Evolutionary conservation across 2,797 vertebrate species (phyloP), one percentile per base, ranked within the genome.

Genomic region (Gallirallus australis): DNA sequence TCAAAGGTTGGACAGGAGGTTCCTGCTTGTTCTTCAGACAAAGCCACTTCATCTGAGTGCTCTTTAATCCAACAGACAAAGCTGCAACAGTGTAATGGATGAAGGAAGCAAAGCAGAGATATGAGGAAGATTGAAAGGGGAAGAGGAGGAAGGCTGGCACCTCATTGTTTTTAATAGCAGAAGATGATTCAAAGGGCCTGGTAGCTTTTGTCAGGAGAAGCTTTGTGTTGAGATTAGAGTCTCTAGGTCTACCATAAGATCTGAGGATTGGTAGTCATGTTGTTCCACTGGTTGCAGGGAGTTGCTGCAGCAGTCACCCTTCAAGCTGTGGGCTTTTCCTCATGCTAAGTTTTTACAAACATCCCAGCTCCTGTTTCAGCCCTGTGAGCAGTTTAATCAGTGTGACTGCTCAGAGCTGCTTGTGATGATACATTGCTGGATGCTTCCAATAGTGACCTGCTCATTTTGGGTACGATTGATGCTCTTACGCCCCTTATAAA

Each of bases 271-370:
- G 48, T 25, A 54, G 35, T 61, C 0, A 1, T 33, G 39, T 3
- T 25, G 27, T 42, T 25, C 35, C 64, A 42, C 57, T 0, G 1
- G 28, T 71, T 4, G 4, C 0, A 1, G 21, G 56, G 54, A 20
- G 21, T 12, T n/a, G 42, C n/a, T 35, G 25, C 33, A 27, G 13
- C 50, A 21, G 30, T 35, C 28, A 3, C 47, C 11, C 27, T 42
- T 39, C 47, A 57, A 63, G 33, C 60, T 15, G 15, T 4, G n/a
- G 40, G 48, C 25, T 52, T 33, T 42, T 50, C 24, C 50, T 20
- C 31, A 28, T 0, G 0, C 57, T 30, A 8, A 28, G 7, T 16
- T 64, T 16, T 59, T 6, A 2, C 1, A 1, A 21, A 27, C 11
- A 11, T 27, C 24, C 0, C 0, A 64, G 24, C 37, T 69, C 39